Percentiles rank a stretch among this genome's conserved stretches.
These are phyloP conservation scores for Keiferia lycopersicella DNA, from an alignment of 2,888 invertebrate species.

Conservation along the genomic window DNA sequence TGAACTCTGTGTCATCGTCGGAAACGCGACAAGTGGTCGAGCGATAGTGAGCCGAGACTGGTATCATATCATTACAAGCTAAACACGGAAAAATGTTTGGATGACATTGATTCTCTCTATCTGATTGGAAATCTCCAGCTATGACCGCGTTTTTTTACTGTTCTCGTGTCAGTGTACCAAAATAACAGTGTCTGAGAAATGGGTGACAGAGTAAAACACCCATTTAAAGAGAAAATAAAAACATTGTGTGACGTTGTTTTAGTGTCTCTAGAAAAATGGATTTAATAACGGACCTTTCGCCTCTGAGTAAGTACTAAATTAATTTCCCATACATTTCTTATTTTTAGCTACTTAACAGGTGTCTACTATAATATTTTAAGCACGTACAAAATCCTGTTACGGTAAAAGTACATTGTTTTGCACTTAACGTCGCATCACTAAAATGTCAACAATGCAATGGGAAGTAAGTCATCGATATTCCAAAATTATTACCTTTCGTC, in stretches of 20 bases:
- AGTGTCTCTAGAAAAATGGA: slow-evolving; percentile 64
- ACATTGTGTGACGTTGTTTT: slow-evolving; percentile 41
- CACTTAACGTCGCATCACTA: not conserved
- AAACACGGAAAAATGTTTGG: slow-evolving; percentile 60
- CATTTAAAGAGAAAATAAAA: slow-evolving; percentile 71
- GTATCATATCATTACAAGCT: slow-evolving; percentile 14
- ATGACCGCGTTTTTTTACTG: slow-evolving; percentile 22
- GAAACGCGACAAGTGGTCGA: not conserved
- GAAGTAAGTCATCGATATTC: not conserved
- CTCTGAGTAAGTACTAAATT: slow-evolving; percentile 62
- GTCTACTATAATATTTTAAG: not conserved
- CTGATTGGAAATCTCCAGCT: slow-evolving; percentile 22
- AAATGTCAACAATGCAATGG: not conserved
- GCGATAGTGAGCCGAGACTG: slow-evolving; percentile 3
- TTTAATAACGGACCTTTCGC: slow-evolving; percentile 66
- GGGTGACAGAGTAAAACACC: slow-evolving; percentile 74
- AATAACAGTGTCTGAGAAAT: slow-evolving; percentile 63
- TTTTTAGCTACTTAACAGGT: not conserved
- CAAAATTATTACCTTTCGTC: not conserved
- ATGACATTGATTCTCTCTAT: slow-evolving; percentile 43
- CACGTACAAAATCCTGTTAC: not conserved
- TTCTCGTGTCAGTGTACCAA: slow-evolving; percentile 23
- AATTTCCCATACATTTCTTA: not conserved
- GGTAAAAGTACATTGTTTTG: not conserved
- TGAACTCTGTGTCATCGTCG: slow-evolving; percentile 5